Evolutionary conservation across 2,113 vertebrate species (phyloP), one percentile per base, ranked within the genome.

Genomic region (Cairina moschata): DNA sequence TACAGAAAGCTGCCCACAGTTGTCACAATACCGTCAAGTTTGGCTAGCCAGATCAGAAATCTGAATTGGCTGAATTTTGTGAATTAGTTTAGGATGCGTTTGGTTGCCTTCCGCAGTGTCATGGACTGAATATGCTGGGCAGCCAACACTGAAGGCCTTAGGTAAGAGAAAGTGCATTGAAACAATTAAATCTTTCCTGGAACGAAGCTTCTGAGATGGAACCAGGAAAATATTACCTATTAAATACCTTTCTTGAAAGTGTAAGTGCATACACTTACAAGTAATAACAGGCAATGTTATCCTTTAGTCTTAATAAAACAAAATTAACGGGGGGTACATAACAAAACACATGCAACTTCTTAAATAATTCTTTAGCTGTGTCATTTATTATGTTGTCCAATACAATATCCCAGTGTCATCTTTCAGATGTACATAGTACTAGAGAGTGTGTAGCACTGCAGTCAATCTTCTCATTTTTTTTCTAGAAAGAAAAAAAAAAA

Each of bases 381-480:
- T 52, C 62, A n/a, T 38, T 21, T 2, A 11, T 6, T 4, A 0
- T 1, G 0, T 28, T 14, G 4, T 3, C 36, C 26, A 29, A 42
- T 74, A 1, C 17, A 9, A 0, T 3, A 5, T 36, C 9, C 4
- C 17, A 1, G 1, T 14, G 56, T 4, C 22, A 2, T 22, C 3
- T 5, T 15, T n/a, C 9, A 5, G 31, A 2, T 4, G 6, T 3
- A 2, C 1, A 0, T 31, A 2, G 5, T 1, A 8, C 14, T 36
- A 48, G n/a, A 11, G 16, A 17, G 7, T 0, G 31, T 29, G 48
- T 50, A 38, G 44, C 48, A 3, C 18, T 8, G 48, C 42, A 4
- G n/a, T 3, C 21, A 8, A 5, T 29, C 40, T 52, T 36, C 36
- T 16, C 7, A 3, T 50, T 50, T 7, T 25, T 32, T n/a, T n/a